Conservation (phyloP, 2,113 vertebrate genomes). For the Gobio gobio region DNA sequence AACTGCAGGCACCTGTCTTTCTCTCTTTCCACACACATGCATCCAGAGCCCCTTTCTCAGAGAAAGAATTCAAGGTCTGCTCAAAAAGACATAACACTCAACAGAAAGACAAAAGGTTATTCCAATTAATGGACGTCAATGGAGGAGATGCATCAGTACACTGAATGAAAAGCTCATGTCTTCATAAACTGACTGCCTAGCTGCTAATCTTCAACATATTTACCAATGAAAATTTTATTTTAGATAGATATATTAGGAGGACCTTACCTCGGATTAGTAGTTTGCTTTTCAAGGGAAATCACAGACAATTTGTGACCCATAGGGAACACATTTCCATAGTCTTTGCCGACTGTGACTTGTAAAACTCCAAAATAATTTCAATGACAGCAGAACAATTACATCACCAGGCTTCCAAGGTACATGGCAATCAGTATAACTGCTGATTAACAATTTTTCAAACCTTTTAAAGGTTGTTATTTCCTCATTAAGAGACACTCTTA, state of each 20-base stretch:
- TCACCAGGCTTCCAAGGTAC: neutral
- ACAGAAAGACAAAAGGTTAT: neutral
- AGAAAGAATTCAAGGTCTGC: neutral
- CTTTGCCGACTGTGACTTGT: neutral
- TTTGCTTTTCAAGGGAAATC: neutral
- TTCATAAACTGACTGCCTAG: neutral
- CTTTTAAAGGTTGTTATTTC: neutral
- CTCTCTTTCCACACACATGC: neutral
- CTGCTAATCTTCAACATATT: neutral
- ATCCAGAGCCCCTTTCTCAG: neutral
- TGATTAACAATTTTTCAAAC: neutral
- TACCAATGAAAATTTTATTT: neutral
- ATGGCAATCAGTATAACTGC: neutral
- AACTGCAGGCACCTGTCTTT: neutral
- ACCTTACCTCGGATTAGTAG: neutral
- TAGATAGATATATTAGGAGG: neutral
- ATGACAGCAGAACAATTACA: neutral
- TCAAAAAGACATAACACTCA: neutral
- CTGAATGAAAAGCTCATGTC: neutral
- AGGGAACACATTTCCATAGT: neutral
- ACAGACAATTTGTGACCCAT: neutral
- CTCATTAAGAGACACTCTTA: neutral
- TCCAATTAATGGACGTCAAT: neutral
- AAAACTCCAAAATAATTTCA: neutral
- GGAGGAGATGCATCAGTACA: neutral